Base-by-base conservation (phyloP, 2,797 vertebrate species). In the Cirrhinus molitorella region DNA sequence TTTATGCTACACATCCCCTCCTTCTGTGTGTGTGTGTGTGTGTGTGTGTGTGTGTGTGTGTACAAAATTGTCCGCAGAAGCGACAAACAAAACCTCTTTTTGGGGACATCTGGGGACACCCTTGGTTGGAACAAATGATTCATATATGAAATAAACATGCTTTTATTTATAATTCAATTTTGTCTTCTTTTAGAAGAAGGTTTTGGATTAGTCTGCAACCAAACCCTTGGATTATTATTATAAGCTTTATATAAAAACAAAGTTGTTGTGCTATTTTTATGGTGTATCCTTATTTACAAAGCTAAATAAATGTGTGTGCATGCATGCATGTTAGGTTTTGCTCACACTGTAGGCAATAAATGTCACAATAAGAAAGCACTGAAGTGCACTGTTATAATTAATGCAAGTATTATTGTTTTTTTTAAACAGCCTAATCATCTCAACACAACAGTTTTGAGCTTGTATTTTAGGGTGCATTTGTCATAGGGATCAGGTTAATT, bases 391-490 rank as follows among this genome's bases (percentile, higher is more conserved):
- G 13, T 31, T 63, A 8, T 63, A 16, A 31, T 28, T 61, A 61
- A 16, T 28, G 25, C 25, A 28, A 28, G 28, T 7, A 63, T 31
- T 59, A 12, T 59, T 63, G 8, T 31, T 51, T 31, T 72, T n/a
- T 71, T 34, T 51, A 73, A 13, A 73, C 2, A 5, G 17, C 4
- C 7, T 34, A 5, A 37, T 45, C 17, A 31, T 31, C 12, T 45
- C 12, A 16, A 49, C 40, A n/a, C 16, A 17, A 23, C 67, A 40
- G 28, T 25, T 63, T 17, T n/a, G n/a, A 65, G 16, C 11, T n/a
- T 23, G n/a, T 61, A 34, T 74, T 84, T 43, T 47, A 57, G 21
- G n/a, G 43, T 47, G 68, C 71, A 49, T 85, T 70, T 71, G 55
- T 75, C 37, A 47, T 1, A 37, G 12, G 8, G 40, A 13, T 57